Base-by-base conservation (phyloP, 2,888 invertebrate species). In the Anaspis maculata region DNA sequence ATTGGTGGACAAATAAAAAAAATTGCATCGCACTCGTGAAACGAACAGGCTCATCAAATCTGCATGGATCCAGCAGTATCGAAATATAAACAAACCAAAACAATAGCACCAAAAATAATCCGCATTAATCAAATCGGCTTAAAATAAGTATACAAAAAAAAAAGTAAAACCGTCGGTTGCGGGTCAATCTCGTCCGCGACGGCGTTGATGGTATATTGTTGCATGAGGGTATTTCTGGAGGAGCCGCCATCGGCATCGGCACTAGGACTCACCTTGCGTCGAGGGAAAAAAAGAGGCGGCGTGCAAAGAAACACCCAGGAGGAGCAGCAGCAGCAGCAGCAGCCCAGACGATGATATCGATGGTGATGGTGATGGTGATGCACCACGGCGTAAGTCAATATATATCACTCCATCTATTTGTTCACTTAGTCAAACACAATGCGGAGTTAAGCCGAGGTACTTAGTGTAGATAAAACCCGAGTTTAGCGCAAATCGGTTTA, bases 401-500 rank as follows among this genome's bases (percentile, higher is more conserved):
- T 59, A 59, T 63, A 65, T 66, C 66, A 65, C 64, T 64, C 61
- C 63, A 63, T 64, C 63, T 64, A 65, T 66, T 64, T 65, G 64
- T 65, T 64, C 64, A 66, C 66, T 65, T 66, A 64, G 63, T 62
- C 64, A 64, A 64, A 64, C 66, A 66, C 64, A 65, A 64, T 64
- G 60, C 62, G 57, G 59, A 63, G 64, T 61, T 66, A 66, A 66
- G 66, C 66, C 62, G 53, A 49, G 56, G 66, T 66, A 66, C 66
- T 66, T 66, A 66, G 64, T 61, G 63, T 59, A 65, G 66, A 65
- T 66, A 65, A 65, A 65, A 64, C 64, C 62, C 56, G 56, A 65
- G 64, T 66, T 65, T 64, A 64, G 63, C 66, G 62, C 61, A 66
- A 66, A 66, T 66, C 66, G 66, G 66, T 65, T 66, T 66, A 66